Base-by-base conservation (phyloP, 2,113 vertebrate species). In the Polypterus senegalus region DNA sequence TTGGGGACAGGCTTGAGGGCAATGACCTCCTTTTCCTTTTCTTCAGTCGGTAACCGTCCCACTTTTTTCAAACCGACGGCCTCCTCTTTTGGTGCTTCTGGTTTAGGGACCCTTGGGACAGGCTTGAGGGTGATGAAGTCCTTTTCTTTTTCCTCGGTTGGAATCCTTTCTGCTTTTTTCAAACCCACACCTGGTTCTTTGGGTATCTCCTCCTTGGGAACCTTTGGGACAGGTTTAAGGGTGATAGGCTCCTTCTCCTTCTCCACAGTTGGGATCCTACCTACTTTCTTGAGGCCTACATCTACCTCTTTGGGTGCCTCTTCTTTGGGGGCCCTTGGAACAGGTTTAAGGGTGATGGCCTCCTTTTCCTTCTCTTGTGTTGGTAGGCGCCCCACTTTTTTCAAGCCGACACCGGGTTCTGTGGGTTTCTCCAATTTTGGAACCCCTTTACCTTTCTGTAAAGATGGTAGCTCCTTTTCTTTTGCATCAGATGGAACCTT, bases 301-400 rank as follows among this genome's bases (percentile, higher is more conserved):
- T 49, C 43, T 61, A 72, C 66, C 69, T 58, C 60, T 47, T 73
- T 62, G 2, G 56, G 27, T 6, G 9, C 11, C 46, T 44, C 56
- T 6, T 58, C 56, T 45, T 46, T 58, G 3, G 56, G 56, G 43
- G 73, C 70, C 11, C 62, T 80, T 9, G 72, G 58, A 59, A 84
- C 71, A 7, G 86, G 78, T 46, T 86, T 86, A 45, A 85, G 67
- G 62, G 79, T 76, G 5, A 86, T 57, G 1, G 57, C 67, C 46
- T 80, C 82, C 2, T 51, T 51, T 64, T 83, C 81, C 27, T 73
- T 60, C 11, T 84, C 77, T 47, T 65, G 55, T 67, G 74, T 67
- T 58, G 78, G 73, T 51, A 84, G 70, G 63, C 76, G 82, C 54
- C 74, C 81, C 7, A 64, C 66, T 64, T 81, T 83, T 67, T 63